Conservation (phyloP, 1,140 invertebrate species). For the Drosophila navojoa region DNA sequence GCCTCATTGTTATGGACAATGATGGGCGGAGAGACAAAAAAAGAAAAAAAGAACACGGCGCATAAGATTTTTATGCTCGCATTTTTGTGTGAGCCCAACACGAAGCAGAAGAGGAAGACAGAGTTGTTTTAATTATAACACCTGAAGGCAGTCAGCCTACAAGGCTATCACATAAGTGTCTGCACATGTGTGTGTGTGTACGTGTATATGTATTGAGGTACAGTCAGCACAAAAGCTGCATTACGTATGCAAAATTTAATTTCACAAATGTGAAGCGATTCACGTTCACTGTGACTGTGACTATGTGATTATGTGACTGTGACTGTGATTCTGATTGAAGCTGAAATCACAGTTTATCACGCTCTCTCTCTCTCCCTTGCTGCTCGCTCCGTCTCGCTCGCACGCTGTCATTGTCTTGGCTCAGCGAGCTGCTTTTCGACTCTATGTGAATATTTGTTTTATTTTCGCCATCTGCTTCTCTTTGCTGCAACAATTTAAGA, state of each 20-base stretch:
- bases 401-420: constrained; percentile 14
- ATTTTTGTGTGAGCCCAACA: background rate
- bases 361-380: constrained; percentile 2
- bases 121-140: constrained; percentile 71
- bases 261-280: constrained; percentile 65
- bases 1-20: constrained; percentile 73
- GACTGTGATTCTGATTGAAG: constrained; percentile 22
- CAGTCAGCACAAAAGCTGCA: constrained; percentile 50
- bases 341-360: constrained; percentile 31
- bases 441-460: constrained; percentile 15
- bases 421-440: constrained; percentile 9
- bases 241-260: constrained; percentile 78
- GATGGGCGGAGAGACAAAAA: constrained; percentile 49
- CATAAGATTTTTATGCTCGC: constrained; percentile 37
- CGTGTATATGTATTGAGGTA: constrained; percentile 31
- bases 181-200: background rate
- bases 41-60: too few relatives aligned
- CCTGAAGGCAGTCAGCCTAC: constrained; percentile 13
- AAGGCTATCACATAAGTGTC: background rate
- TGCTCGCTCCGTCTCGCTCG: constrained; percentile 2
- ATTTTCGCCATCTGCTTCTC: too few relatives aligned
- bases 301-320: constrained; percentile 4
- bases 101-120: background rate
- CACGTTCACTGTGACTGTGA: constrained; percentile 19
- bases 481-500: constrained; percentile 63